Percentiles rank a stretch among this genome's conserved stretches.
These are phyloP conservation scores for Hippocampus comes DNA, from an alignment of 2,113 vertebrate genomes.

Conservation along the genomic window DNA sequence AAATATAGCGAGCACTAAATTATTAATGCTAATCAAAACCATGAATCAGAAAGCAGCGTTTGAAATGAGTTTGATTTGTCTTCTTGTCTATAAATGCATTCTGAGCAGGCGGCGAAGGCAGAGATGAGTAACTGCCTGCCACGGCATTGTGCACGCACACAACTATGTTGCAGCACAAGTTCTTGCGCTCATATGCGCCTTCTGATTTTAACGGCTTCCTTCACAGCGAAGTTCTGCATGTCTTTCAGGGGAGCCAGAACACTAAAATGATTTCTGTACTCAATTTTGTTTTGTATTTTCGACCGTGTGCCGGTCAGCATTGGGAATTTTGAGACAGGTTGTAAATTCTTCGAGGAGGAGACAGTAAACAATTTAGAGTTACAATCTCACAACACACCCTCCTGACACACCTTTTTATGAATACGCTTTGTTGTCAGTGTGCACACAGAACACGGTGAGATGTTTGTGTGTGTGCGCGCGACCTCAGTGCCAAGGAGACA, in stretches of 20 bases:
- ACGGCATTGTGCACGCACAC: not conserved
- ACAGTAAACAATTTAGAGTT: not conserved
- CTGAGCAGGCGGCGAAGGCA: not conserved
- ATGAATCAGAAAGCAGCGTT: not conserved
- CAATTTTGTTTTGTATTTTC: not conserved
- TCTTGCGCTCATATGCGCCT: not conserved
- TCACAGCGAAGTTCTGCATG: not conserved
- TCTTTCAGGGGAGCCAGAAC: not conserved
- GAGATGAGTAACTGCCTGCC: slow-evolving; percentile 28
- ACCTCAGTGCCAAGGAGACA: slow-evolving; percentile 9
- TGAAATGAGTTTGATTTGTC: not conserved
- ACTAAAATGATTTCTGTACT: not conserved
- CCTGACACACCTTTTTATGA: slow-evolving; percentile 16
- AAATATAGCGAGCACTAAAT: not conserved
- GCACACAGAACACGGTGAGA: not conserved
- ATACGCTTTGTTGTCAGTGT: slow-evolving; percentile 12
- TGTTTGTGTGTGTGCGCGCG: not conserved
- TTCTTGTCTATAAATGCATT: not conserved
- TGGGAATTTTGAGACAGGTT: not conserved
- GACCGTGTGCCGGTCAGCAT: not conserved
- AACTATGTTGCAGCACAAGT: slow-evolving; percentile 18
- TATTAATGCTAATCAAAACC: not conserved
- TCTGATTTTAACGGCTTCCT: not conserved
- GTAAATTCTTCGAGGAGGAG: not conserved
- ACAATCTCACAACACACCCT: slow-evolving; percentile 17